Conservation (phyloP, 2,888 invertebrate genomes). For the Drosophila melanosoma region DNA sequence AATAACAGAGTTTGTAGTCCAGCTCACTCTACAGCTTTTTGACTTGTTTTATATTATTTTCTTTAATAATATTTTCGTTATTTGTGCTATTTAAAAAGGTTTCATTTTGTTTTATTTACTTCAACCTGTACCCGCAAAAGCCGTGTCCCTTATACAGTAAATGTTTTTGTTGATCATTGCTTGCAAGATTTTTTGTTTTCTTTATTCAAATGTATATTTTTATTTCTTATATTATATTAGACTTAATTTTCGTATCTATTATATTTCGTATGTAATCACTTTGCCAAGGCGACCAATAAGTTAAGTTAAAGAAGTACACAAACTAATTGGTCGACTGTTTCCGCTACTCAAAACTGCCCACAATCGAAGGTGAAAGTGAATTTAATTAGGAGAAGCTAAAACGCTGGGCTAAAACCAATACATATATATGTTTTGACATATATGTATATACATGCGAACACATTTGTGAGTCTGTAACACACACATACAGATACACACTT, state of each 20-base stretch:
- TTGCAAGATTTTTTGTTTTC: neutral
- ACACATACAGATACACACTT: neutral
- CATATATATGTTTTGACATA: slow-evolving; percentile 3
- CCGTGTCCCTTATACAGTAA: neutral
- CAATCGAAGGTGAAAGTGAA: slow-evolving; percentile 76
- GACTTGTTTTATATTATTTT: neutral
- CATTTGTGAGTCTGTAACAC: neutral
- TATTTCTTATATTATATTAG: neutral
- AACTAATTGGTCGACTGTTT: slow-evolving; percentile 53
- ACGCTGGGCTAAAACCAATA: slow-evolving; percentile 35
- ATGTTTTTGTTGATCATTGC: neutral
- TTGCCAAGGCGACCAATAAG: slow-evolving; percentile 43
- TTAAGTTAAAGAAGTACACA: slow-evolving; percentile 51
- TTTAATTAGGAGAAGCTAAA: slow-evolving; percentile 42
- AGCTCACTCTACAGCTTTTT: neutral
- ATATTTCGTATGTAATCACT: slow-evolving; percentile 47
- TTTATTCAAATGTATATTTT: neutral
- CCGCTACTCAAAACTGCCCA: slow-evolving; percentile 54
- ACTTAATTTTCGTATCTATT: neutral
- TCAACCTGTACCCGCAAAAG: neutral
- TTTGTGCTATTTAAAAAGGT: neutral
- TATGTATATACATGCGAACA: neutral
- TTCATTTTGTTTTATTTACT: neutral
- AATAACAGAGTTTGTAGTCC: too few relatives aligned
- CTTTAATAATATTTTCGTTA: neutral